Conservation (phyloP, 2,113 vertebrate species). For the Mormoops blainvillei region DNA sequence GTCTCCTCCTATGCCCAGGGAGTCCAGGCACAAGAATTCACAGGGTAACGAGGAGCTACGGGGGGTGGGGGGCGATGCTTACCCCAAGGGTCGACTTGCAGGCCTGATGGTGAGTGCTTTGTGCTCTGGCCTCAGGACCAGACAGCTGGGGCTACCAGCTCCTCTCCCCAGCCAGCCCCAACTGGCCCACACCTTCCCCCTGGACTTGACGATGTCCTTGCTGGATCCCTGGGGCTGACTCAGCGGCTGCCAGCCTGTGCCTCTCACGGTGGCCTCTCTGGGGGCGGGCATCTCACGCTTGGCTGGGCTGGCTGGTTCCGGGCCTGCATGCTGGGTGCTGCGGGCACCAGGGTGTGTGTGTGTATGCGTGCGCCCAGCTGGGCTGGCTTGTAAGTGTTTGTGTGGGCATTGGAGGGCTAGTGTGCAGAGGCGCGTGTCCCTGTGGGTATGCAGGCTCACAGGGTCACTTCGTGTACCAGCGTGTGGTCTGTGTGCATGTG, state of each 20-base stretch:
- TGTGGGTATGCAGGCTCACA: neutral
- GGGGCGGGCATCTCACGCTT: slow-evolving; percentile 30
- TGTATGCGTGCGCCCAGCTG: neutral
- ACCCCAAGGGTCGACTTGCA: fast-evolving
- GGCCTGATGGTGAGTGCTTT: neutral
- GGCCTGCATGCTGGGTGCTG: slow-evolving; percentile 44
- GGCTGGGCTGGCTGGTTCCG: slow-evolving; percentile 33
- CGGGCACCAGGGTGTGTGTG: neutral
- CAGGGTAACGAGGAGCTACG: neutral
- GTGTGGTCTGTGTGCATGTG: neutral
- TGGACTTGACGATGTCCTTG: neutral
- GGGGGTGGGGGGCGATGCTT: fast-evolving
- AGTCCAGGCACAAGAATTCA: neutral
- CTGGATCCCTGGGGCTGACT: slow-evolving; percentile 24
- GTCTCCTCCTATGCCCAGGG: neutral
- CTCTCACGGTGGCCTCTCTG: neutral
- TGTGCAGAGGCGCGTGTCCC: neutral
- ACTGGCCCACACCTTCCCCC: neutral
- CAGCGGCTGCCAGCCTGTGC: neutral
- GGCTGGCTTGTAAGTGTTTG: neutral
- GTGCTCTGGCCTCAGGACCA: neutral
- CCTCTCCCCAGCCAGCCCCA: neutral
- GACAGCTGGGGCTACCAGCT: neutral
- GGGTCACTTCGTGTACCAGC: neutral
- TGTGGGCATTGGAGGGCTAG: neutral